phyloP scores from a whole-genome alignment of 2,888 invertebrate species.

The Strigamia maritima region DNA sequence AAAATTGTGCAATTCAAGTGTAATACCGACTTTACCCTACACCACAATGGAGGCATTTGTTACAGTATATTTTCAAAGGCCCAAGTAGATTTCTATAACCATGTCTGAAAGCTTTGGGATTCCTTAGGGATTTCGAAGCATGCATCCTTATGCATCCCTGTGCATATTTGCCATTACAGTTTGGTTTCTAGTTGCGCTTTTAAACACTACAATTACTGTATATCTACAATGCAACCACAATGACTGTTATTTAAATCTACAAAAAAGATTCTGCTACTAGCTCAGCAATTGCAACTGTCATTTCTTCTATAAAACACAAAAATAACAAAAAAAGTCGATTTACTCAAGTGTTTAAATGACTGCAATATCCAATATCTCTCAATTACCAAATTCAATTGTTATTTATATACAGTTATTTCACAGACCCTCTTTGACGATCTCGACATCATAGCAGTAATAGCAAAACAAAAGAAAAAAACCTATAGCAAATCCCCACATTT shows the following conservation, averaged over 20 bases:
- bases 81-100: conserved; percentile 7
- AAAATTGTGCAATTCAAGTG: conserved; percentile 12
- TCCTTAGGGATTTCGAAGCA: neutral
- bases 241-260: neutral
- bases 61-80: neutral
- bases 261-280: too few relatives aligned
- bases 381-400: too few relatives aligned
- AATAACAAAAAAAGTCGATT: too few relatives aligned
- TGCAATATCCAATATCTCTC: too few relatives aligned
- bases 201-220: neutral
- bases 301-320: too few relatives aligned
- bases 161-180: conserved; percentile 23
- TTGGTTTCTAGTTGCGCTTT: neutral
- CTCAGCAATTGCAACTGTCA: too few relatives aligned
- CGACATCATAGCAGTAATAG: neutral
- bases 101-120: neutral
- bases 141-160: neutral
- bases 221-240: neutral
- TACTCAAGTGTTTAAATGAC: too few relatives aligned
- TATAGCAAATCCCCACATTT: neutral
- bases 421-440: too few relatives aligned
- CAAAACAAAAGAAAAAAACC: neutral
- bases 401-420: too few relatives aligned
- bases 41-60: neutral
- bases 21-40: conserved; percentile 1